Base-by-base conservation (phyloP, 2,888 invertebrate species). In the Chalcosyrphus nemorum region DNA sequence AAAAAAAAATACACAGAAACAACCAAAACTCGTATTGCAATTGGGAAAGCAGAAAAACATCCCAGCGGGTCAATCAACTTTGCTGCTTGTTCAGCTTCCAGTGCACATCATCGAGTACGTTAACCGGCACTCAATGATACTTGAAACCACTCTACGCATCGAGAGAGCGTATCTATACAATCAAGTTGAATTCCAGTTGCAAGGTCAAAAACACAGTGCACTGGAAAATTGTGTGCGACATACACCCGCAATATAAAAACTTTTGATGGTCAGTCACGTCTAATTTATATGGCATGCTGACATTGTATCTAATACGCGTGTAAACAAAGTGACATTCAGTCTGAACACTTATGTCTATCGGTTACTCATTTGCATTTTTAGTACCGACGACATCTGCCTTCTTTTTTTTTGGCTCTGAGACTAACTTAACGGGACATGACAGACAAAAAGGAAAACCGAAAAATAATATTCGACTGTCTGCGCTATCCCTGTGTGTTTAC, bases 11-110 rank as follows among this genome's bases (percentile, higher is more conserved):
- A n/a, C n/a, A 29, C 59, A 32, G 59, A 61, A 32, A 66, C 1
- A 24, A 63, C n/a, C n/a, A 47, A 38, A 56, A 59, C 24, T 57
- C n/a, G 24, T 57, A 65, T 43, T 35, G 35, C 54, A 74, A 61
- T 68, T 81, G 45, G 59, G 27, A 78, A 72, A 72, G 52, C 27
- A 59, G 52, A 80, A 59, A 74, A 80, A 68, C 54, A 4, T 57
- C 35, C 50, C 47, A 35, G 68, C 47, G 74, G 75, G 75, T 81
- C 81, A 81, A 70, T 70, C 75, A 75, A 75, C 81, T 81, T 61
- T 63, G 41, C 43, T 54, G 45, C 43, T 43, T 19, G 41, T 32
- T 59, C 63, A 5, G 27, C 52, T 59, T 32, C 27, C 54, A 35
- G 24, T 24, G 27, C 17, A 32, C 32, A 35, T 47, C 19, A 32